phyloP scores from a whole-genome alignment of 2,888 invertebrate genomes.

The Chironomus riparius region DNA sequence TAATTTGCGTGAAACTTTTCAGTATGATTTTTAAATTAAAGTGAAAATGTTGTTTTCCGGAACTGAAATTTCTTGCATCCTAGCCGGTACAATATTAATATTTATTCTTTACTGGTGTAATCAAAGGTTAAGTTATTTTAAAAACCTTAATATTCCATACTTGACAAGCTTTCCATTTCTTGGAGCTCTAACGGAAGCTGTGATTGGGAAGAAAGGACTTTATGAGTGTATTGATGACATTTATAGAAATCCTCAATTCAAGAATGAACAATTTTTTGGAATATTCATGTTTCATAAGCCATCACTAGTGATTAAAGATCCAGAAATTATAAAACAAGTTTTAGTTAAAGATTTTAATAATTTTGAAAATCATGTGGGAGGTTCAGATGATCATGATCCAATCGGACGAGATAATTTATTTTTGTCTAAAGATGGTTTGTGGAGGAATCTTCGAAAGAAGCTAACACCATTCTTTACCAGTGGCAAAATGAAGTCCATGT shows the following conservation, averaged over 20 bases:
- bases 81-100: not conserved
- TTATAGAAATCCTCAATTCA: not conserved
- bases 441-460: constrained; percentile 42
- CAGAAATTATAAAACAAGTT: not conserved
- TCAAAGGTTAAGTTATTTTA: not conserved
- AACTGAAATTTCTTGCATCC: too few relatives aligned
- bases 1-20: too few relatives aligned
- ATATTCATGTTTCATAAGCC: not conserved
- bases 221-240: not conserved
- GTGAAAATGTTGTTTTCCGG: too few relatives aligned
- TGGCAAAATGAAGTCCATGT: not conserved
- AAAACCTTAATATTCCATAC: not conserved
- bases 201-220: not conserved
- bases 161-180: not conserved
- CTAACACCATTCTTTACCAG: not conserved
- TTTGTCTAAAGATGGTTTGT: constrained; percentile 40
- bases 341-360: not conserved
- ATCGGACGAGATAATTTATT: constrained; percentile 42
- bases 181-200: not conserved
- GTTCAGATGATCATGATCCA: constrained; percentile 37
- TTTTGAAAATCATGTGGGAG: not conserved
- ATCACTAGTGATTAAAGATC: not conserved
- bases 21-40: too few relatives aligned
- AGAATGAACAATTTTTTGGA: not conserved
- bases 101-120: not conserved